phyloP scores from a whole-genome alignment of 2,888 invertebrate species.

The Zygothrica quintamaculata region DNA sequence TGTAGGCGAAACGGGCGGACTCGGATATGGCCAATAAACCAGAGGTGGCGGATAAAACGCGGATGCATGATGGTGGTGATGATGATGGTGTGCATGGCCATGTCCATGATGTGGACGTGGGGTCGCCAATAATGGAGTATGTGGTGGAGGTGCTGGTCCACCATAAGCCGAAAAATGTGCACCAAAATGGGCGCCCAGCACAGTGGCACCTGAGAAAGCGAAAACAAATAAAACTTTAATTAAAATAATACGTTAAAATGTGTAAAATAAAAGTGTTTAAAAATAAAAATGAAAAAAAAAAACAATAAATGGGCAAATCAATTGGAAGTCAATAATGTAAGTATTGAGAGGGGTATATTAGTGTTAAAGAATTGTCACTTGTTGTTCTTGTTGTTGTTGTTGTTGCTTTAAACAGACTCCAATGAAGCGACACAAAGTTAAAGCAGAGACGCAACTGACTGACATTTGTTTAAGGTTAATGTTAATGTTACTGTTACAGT shows the following conservation, averaged over 20 bases:
- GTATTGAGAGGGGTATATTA: conserved; percentile 54
- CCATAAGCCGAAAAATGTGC: conserved; percentile 82
- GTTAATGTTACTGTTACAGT: conserved; percentile 16
- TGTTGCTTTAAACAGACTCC: conserved; percentile 10
- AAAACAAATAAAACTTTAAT: neutral
- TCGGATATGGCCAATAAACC: conserved; percentile 97
- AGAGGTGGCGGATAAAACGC: conserved; percentile 88
- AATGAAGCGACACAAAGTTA: conserved; percentile 37
- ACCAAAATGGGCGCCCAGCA: conserved; percentile 85
- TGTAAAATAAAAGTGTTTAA: neutral
- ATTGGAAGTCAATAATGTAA: conserved; percentile 65
- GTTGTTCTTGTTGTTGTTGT: no score
- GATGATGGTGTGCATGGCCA: conserved; percentile 85
- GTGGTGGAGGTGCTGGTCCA: conserved; percentile 85
- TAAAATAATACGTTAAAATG: neutral
- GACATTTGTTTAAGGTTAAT: conserved; percentile 6
- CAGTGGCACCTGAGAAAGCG: conserved; percentile 86
- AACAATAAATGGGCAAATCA: conserved; percentile 6
- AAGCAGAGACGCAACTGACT: conserved; percentile 12
- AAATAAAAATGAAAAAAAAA: conserved; percentile 5
- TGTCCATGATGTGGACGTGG: conserved; percentile 82
- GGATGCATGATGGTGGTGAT: conserved; percentile 85
- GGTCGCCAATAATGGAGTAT: conserved; percentile 82
- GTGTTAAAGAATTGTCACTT: conserved; percentile 36
- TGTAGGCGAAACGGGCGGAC: conserved; percentile 96